Evolutionary conservation across 2,113 vertebrate genomes (phyloP).

Genomic region (Mionectes macconnelli): DNA sequence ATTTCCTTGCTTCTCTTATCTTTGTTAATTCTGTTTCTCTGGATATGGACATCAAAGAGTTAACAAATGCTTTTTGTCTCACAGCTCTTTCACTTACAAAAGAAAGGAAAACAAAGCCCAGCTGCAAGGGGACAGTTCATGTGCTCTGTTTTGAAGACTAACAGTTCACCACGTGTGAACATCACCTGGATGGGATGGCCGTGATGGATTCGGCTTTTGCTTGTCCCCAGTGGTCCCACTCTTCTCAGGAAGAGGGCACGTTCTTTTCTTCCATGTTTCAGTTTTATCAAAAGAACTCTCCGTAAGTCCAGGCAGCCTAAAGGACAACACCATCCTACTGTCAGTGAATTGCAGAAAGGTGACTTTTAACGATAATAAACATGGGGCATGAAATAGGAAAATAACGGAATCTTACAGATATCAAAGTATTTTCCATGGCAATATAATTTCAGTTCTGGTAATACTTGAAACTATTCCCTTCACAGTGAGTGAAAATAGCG

Average conservation of each 20-base stretch:
- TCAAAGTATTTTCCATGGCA: not conserved
- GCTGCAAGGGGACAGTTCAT: not conserved
- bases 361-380: not conserved
- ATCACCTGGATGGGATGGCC: constrained; percentile 56
- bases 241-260: constrained; percentile 64
- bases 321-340: not conserved
- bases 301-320: constrained; percentile 61
- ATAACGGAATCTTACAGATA: not conserved
- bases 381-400: not conserved
- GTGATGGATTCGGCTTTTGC: not conserved
- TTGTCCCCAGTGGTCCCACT: constrained; percentile 35
- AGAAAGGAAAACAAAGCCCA: not conserved
- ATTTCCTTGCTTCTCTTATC: not conserved
- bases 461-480: not conserved
- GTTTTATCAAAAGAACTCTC: constrained; percentile 37
- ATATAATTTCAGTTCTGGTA: not conserved
- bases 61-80: constrained; percentile 39
- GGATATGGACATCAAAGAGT: constrained; percentile 35
- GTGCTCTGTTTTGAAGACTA: not conserved
- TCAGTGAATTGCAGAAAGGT: not conserved
- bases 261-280: constrained; percentile 32
- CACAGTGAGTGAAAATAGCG: not conserved
- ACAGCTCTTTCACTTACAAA: not conserved
- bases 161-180: not conserved
- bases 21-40: not conserved